Conservation (phyloP, 1,140 invertebrate species). For the Stegodyphus dumicola region DNA sequence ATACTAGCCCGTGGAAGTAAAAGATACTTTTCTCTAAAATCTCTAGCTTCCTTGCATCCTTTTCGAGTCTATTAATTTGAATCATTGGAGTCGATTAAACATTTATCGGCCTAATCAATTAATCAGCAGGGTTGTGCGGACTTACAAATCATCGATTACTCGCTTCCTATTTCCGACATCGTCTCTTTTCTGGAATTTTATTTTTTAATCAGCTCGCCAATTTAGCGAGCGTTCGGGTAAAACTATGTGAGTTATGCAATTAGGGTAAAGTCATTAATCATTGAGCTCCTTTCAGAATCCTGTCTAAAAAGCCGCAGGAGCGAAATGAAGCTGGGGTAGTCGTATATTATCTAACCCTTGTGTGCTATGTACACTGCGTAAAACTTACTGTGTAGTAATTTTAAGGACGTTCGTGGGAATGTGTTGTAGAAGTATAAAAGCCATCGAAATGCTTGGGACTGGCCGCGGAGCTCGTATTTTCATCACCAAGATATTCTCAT, state of each 20-base stretch:
- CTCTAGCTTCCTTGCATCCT: not conserved
- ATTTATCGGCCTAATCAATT: constrained; percentile 8
- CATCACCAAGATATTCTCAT: too few relatives aligned
- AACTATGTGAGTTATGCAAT: constrained; percentile 1
- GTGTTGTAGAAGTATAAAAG: too few relatives aligned
- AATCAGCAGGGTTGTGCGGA: not conserved
- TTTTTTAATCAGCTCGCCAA: constrained; percentile 18
- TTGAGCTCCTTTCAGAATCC: not conserved
- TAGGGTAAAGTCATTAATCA: constrained; percentile 21
- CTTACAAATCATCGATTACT: constrained; percentile 5
- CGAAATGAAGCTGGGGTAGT: too few relatives aligned
- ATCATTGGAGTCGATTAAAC: constrained; percentile 27
- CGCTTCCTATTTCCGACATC: constrained; percentile 7
- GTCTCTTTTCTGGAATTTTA: not conserved
- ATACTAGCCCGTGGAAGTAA: too few relatives aligned
- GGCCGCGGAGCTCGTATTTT: too few relatives aligned
- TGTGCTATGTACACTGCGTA: too few relatives aligned
- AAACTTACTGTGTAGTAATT: too few relatives aligned
- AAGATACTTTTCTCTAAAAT: too few relatives aligned
- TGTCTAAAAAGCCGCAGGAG: too few relatives aligned
- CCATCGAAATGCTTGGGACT: too few relatives aligned
- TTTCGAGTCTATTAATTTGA: constrained; percentile 24
- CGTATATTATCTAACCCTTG: too few relatives aligned
- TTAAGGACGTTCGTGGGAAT: too few relatives aligned
- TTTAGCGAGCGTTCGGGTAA: not conserved